Base-by-base conservation (phyloP, 2,113 vertebrate genomes). In the Mixornis gularis region DNA sequence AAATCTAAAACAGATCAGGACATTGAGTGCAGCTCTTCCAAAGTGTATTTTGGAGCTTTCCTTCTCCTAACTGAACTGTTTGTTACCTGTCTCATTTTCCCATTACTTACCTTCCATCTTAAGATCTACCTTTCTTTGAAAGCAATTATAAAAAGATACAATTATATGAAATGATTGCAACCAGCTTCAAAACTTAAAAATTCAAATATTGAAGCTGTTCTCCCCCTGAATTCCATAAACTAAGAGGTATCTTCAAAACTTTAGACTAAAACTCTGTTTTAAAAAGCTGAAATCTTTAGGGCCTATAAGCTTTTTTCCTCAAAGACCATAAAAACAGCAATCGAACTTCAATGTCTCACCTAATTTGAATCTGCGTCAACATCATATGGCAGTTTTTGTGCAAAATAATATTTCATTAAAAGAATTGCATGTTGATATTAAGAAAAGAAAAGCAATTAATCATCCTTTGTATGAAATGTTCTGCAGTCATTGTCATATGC, bases 401-500 rank as follows among this genome's bases (percentile, higher is more conserved):
- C 65, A 49, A 94, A 96, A 83, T 66, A 93, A 26, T 46, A 89
- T 41, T 93, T 26, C 51, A 68, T 25, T 38, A 44, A 70, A 86
- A 87, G 6, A 66, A 77, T 40, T 84, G 53, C 44, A 79, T 65
- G 34, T 56, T 94, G 32, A 43, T 89, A 90, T 91, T 77, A 87
- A 88, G 59, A 86, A 86, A 91, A 85, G 32, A 65, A 92, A 95
- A 81, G 34, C 69, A 91, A 95, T 96, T 96, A 94, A 94, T 96
- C 91, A 95, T 91, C 59, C 22, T 49, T 17, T 60, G 15, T 53
- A 88, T 66, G 62, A 79, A 96, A 92, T 63, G 30, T 81, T 94
- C 87, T 93, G 79, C 27, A 87, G 63, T 65, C 85, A 78, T 51
- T 89, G 78, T 89, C 74, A 95, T 65, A 90, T 60, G 74, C 79